Evolutionary conservation across 1,140 invertebrate genomes (phyloP), one percentile per base, ranked within the genome.

Genomic region (Drosophila carrolli): DNA sequence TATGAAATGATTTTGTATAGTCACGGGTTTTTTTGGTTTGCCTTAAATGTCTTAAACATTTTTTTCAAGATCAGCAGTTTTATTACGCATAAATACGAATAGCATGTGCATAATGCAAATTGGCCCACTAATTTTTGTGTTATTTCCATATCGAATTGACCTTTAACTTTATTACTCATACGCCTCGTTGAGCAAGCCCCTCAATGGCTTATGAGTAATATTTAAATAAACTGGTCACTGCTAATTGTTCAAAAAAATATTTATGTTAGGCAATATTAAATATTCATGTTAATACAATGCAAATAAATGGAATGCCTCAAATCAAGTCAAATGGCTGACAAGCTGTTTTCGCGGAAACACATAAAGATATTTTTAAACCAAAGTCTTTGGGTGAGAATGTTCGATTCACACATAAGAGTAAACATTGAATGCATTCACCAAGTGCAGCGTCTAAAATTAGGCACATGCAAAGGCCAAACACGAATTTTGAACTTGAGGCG

Each of bases 401-500:
- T 66, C 50, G 44, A 16, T 53, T 43, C 43, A 50, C 71, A 43
- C 67, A 66, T 27, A n/a, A 50, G 58, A 63, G 53, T 70, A 48
- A 71, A 78, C 81, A 85, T 88, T 85, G 82, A 82, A 82, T 83
- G 83, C 67, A 74, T 59, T 81, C 41, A 67, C 58, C 58, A 43
- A 62, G 50, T 72, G 75, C 62, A 83, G 57, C 5, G 37, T 32
- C 71, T 77, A 77, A 82, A 88, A 53, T 76, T 88, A 88, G 65
- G 35, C 10, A 48, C 19, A 54, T 50, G 54, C 59, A 86, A 86
- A 86, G 83, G 83, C 75, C 83, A 86, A 86, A 86, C 83, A 86
- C 83, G 83, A 88, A 79, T 86, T 86, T 88, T 89, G 84, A 88
- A 88, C 83, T 88, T 88, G 83, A 84, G 59, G 68, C 61, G 27